Conservation (phyloP, 2,888 invertebrate genomes). For the Lithosia quadra region DNA sequence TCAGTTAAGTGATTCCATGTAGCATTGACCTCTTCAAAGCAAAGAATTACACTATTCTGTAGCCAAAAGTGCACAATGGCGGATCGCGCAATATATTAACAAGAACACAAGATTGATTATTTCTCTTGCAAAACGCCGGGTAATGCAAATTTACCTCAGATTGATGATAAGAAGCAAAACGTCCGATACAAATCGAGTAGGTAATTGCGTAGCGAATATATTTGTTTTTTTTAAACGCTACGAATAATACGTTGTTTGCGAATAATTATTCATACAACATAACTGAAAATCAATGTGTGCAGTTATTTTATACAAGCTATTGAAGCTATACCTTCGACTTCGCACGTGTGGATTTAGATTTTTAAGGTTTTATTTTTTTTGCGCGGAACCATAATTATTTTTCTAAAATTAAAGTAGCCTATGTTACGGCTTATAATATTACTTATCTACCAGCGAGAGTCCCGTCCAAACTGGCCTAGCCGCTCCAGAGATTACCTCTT, state of each 20-base stretch:
- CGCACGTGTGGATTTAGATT: too few relatives aligned
- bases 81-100: slow-evolving; percentile 24
- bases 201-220: background rate
- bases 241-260: background rate
- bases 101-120: slow-evolving; percentile 32
- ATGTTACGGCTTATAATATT: too few relatives aligned
- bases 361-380: too few relatives aligned
- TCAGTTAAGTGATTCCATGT: slow-evolving; percentile 41
- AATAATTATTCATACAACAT: slow-evolving; percentile 4
- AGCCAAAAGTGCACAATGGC: slow-evolving; percentile 8
- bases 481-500: too few relatives aligned
- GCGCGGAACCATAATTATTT: too few relatives aligned
- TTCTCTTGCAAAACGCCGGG: slow-evolving; percentile 6
- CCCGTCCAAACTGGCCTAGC: too few relatives aligned
- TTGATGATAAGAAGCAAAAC: slow-evolving; percentile 6
- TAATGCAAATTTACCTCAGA: background rate
- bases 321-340: too few relatives aligned
- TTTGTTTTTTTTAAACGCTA: slow-evolving; percentile 1
- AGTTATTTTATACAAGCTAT: too few relatives aligned
- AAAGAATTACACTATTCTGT: slow-evolving; percentile 38
- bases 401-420: too few relatives aligned
- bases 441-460: too few relatives aligned
- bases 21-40: slow-evolving; percentile 50
- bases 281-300: background rate
- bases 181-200: background rate